Conservation (phyloP, 2,888 invertebrate genomes). For the Scaptomyza cyrtandrae region DNA sequence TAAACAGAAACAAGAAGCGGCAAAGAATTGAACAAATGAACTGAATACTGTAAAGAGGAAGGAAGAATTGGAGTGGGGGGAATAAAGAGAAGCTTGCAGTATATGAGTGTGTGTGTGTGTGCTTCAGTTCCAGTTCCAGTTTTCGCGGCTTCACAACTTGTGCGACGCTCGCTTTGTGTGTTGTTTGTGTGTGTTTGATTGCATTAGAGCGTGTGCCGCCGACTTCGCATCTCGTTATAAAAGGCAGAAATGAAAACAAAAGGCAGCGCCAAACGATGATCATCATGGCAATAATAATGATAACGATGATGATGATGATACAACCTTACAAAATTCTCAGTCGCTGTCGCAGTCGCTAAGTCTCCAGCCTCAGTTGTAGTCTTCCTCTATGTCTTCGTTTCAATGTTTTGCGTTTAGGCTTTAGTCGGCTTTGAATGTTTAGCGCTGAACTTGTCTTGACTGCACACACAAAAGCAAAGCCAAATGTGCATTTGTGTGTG, state of each 20-base stretch:
- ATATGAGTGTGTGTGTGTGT: slow-evolving; percentile 12
- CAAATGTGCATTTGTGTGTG: slow-evolving; percentile 22
- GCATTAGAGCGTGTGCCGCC: slow-evolving; percentile 78
- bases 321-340: slow-evolving; percentile 77
- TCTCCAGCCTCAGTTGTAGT: slow-evolving; percentile 16
- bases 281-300: slow-evolving; percentile 16
- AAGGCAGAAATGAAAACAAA: slow-evolving; percentile 70
- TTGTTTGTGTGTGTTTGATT: slow-evolving; percentile 63
- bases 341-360: slow-evolving; percentile 27
- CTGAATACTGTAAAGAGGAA: slow-evolving; percentile 42
- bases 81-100: slow-evolving; percentile 16
- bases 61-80: not conserved
- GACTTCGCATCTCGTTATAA: slow-evolving; percentile 72
- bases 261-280: slow-evolving; percentile 58
- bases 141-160: slow-evolving; percentile 61
- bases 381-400: slow-evolving; percentile 49
- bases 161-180: slow-evolving; percentile 51
- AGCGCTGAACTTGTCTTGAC: slow-evolving; percentile 80
- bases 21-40: slow-evolving; percentile 64
- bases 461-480: slow-evolving; percentile 44
- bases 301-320: slow-evolving; percentile 60
- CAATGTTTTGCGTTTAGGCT: slow-evolving; percentile 53
- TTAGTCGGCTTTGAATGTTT: slow-evolving; percentile 78
- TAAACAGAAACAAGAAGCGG: slow-evolving; percentile 22
- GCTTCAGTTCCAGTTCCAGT: slow-evolving; percentile 58